phyloP scores from a whole-genome alignment of 1,140 invertebrate genomes.

The Manduca sexta region DNA sequence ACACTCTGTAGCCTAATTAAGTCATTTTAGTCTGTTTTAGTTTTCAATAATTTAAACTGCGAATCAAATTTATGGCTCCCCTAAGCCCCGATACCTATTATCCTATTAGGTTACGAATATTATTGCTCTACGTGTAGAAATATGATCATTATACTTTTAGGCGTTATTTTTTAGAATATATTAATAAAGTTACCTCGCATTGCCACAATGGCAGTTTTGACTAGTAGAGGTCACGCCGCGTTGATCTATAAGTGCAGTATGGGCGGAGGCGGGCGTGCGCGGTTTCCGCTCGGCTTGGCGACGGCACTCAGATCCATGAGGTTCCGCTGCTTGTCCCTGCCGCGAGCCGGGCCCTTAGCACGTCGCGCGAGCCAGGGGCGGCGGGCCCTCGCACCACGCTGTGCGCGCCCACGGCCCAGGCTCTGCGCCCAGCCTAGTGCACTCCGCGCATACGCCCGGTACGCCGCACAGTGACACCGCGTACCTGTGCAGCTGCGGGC shows the following conservation, averaged over 20 bases:
- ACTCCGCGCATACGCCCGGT: slow-evolving; percentile 92
- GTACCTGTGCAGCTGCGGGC: slow-evolving; percentile 90
- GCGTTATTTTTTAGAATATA: too few species aligned
- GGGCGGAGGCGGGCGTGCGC: slow-evolving; percentile 53
- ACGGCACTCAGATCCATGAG: slow-evolving; percentile 35
- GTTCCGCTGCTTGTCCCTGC: slow-evolving; percentile 13
- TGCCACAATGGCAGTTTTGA: slow-evolving; percentile 55
- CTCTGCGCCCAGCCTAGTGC: slow-evolving; percentile 82
- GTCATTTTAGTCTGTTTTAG: too few species aligned
- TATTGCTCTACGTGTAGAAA: too few species aligned
- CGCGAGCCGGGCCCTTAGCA: slow-evolving; percentile 15
- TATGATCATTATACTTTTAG: too few species aligned
- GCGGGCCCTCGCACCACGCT: slow-evolving; percentile 73
- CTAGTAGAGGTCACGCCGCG: slow-evolving; percentile 46
- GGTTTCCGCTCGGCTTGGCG: slow-evolving; percentile 41
- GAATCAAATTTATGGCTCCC: too few species aligned
- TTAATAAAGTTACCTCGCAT: slow-evolving; percentile 39
- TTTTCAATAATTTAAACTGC: too few species aligned
- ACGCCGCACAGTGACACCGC: slow-evolving; percentile 90
- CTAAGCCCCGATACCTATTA: too few species aligned
- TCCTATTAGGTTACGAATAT: too few species aligned
- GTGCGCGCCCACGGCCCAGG: slow-evolving; percentile 78
- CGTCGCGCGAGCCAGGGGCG: slow-evolving; percentile 43
- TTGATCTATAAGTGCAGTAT: slow-evolving; percentile 45
- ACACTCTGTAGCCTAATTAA: too few species aligned